Conservation (phyloP, 2,888 invertebrate species). For the Microctonus aethiopoides region DNA sequence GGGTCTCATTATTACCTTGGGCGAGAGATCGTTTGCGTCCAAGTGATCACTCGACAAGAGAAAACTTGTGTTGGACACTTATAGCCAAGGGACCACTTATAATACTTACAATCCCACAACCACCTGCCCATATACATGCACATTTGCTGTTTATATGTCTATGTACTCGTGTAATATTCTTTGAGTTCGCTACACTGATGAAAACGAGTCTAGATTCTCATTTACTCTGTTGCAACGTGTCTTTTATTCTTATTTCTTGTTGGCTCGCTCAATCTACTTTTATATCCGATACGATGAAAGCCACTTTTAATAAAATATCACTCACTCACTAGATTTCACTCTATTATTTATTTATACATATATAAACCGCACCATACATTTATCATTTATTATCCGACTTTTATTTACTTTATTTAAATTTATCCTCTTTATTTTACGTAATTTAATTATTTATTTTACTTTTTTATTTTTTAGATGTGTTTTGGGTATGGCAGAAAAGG, state of each 20-base stretch:
- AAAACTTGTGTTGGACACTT: slow-evolving; percentile 15
- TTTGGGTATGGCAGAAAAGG: slow-evolving; percentile 66
- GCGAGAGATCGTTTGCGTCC: background rate
- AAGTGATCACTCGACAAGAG: slow-evolving; percentile 22
- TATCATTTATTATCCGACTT: too few species aligned
- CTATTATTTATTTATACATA: too few species aligned
- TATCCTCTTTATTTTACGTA: background rate
- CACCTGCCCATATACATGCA: slow-evolving; percentile 16
- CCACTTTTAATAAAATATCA: background rate
- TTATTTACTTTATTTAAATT: too few species aligned
- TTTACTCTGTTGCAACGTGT: background rate
- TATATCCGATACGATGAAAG: slow-evolving; percentile 8
- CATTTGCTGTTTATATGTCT: background rate
- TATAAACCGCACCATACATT: too few species aligned
- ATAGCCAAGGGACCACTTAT: slow-evolving; percentile 18
- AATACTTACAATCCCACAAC: background rate
- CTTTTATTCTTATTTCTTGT: slow-evolving; percentile 33
- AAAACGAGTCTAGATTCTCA: slow-evolving; percentile 18
- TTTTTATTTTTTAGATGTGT: slow-evolving; percentile 53
- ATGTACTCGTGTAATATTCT: too few species aligned
- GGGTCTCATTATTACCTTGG: slow-evolving; percentile 15
- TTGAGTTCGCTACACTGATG: background rate
- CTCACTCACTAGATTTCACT: background rate
- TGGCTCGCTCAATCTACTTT: background rate
- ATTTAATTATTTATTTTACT: slow-evolving; percentile 23